Evolutionary conservation across 2,888 invertebrate species (phyloP).

Genomic region (Lasius fuliginosus): DNA sequence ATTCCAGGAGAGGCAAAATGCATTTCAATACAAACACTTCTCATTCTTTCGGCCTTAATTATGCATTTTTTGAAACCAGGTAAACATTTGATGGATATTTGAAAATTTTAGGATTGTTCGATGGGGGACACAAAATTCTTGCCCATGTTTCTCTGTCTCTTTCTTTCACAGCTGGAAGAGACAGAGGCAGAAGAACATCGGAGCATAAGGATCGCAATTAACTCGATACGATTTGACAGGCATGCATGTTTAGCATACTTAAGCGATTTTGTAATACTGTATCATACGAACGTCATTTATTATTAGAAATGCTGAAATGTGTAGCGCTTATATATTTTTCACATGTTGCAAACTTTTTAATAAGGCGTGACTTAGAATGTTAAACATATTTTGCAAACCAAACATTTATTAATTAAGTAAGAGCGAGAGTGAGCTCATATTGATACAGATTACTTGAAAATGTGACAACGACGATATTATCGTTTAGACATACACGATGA

Average conservation of each 20-base stretch:
- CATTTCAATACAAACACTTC: not conserved
- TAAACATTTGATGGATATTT: not conserved
- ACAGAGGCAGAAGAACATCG: not conserved
- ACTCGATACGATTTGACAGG: not conserved
- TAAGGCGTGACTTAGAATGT: not conserved
- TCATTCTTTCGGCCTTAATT: not conserved
- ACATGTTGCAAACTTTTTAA: not conserved
- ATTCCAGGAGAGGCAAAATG: not conserved
- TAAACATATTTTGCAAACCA: not conserved
- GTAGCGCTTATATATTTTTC: not conserved
- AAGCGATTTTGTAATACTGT: not conserved
- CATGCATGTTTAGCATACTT: not conserved
- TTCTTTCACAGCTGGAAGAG: not conserved
- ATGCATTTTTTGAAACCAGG: not conserved
- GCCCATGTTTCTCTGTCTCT: not conserved
- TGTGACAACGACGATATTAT: not conserved
- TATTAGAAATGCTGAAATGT: not conserved
- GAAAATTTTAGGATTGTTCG: not conserved
- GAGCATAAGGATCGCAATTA: not conserved
- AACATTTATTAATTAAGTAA: not conserved
- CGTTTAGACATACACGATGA: not conserved
- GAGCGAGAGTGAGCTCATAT: not conserved
- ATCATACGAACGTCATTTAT: not conserved
- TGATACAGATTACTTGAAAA: not conserved
- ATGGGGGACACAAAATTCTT: not conserved